phyloP scores from a whole-genome alignment of 2,888 invertebrate genomes.

The Pyrrhia umbra region DNA sequence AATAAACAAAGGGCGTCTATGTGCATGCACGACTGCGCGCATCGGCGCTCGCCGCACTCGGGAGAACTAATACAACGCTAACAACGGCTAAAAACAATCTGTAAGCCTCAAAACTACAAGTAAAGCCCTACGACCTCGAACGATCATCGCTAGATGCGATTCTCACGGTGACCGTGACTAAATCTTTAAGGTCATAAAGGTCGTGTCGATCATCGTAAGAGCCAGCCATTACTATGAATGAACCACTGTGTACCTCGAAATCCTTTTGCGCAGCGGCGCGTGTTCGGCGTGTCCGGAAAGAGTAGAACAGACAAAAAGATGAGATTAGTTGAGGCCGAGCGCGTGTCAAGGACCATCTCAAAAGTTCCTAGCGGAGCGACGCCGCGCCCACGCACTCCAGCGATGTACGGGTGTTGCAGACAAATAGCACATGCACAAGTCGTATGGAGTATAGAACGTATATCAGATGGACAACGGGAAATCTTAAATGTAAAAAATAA shows the following conservation, averaged over 20 bases:
- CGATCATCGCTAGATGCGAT: slow-evolving; percentile 85
- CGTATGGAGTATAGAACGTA: slow-evolving; percentile 73
- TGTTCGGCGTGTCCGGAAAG: slow-evolving; percentile 93
- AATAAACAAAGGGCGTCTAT: slow-evolving; percentile 89
- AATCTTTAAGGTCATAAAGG: slow-evolving; percentile 79
- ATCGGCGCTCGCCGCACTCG: slow-evolving; percentile 89
- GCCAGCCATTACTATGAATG: slow-evolving; percentile 88
- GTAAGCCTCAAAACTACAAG: slow-evolving; percentile 91
- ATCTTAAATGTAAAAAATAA: slow-evolving; percentile 80
- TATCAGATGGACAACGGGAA: slow-evolving; percentile 81
- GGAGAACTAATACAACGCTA: slow-evolving; percentile 90
- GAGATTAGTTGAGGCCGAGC: slow-evolving; percentile 91
- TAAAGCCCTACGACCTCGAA: slow-evolving; percentile 90
- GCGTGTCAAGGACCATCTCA: slow-evolving; percentile 96
- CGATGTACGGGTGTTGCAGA: slow-evolving; percentile 74
- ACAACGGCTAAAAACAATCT: slow-evolving; percentile 90
- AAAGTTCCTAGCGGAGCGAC: slow-evolving; percentile 93
- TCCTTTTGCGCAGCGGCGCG: slow-evolving; percentile 93
- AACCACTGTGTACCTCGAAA: slow-evolving; percentile 95
- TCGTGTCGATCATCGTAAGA: slow-evolving; percentile 86
- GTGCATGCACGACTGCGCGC: slow-evolving; percentile 89
- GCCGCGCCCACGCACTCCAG: slow-evolving; percentile 64
- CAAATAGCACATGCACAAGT: slow-evolving; percentile 86
- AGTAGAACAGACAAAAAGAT: slow-evolving; percentile 93
- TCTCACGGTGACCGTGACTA: slow-evolving; percentile 82